phyloP scores from a whole-genome alignment of 2,888 invertebrate species.

The Epinotia brunnichana region DNA sequence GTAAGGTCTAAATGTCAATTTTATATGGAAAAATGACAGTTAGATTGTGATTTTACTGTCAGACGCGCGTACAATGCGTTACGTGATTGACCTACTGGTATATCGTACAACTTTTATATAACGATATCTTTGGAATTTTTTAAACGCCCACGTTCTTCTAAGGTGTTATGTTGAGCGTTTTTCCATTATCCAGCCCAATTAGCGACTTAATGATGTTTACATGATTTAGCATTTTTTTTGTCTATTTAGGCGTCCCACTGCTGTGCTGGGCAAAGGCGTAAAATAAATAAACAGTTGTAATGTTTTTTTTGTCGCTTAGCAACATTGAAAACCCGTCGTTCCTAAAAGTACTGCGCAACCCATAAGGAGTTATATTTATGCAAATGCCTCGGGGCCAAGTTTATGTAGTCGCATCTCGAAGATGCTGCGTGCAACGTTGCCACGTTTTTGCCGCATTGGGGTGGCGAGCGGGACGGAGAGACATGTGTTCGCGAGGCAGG shows the following conservation, averaged over 20 bases:
- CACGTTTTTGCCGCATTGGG: slow-evolving; percentile 79
- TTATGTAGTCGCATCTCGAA: slow-evolving; percentile 41
- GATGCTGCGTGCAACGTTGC: slow-evolving; percentile 68
- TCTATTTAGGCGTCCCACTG: no score
- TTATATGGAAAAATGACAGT: no score
- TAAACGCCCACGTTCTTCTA: no score
- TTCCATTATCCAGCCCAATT: neutral
- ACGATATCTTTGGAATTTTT: no score
- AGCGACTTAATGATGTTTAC: neutral
- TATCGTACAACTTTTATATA: neutral
- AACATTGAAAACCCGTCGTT: neutral
- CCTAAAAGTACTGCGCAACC: neutral
- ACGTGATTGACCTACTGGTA: no score
- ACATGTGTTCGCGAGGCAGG: slow-evolving; percentile 47
- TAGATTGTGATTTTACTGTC: no score
- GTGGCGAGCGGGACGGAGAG: slow-evolving; percentile 63
- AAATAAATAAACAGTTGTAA: neutral
- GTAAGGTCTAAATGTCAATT: no score
- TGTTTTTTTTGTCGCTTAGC: neutral
- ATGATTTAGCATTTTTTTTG: neutral
- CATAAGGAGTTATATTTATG: slow-evolving; percentile 4
- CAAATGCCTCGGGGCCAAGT: slow-evolving; percentile 26
- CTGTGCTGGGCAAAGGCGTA: no score
- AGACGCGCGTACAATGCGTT: no score
- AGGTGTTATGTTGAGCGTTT: neutral